Conservation (phyloP, 2,113 vertebrate species). For the Empidonax alnorum region DNA sequence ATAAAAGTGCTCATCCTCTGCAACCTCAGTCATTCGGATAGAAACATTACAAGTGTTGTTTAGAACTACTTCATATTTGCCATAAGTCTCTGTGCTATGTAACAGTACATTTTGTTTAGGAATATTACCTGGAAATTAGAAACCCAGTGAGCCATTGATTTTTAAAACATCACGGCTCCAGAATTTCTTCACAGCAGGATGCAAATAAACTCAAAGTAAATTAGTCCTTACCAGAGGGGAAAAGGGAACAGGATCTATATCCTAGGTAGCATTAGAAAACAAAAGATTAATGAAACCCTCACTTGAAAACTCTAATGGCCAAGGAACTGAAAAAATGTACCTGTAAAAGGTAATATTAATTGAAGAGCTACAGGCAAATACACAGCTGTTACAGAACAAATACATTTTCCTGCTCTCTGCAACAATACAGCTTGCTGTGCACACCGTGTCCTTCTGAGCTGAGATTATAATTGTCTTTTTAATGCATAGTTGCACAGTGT, state of each 20-base stretch:
- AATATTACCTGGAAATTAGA: conserved; percentile 43
- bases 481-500: background rate
- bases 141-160: conserved; percentile 28
- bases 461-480: background rate
- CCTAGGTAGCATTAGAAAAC: background rate
- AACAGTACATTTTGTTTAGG: background rate
- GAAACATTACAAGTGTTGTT: background rate
- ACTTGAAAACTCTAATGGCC: background rate
- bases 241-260: conserved; percentile 28
- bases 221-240: conserved; percentile 36
- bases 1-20: background rate
- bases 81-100: background rate
- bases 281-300: conserved; percentile 32
- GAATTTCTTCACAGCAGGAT: conserved; percentile 6
- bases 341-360: background rate
- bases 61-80: background rate
- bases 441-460: fast-evolving
- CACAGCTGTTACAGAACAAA: background rate
- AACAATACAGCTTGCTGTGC: background rate
- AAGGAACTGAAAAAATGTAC: background rate
- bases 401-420: background rate
- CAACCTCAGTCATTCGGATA: background rate
- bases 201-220: conserved; percentile 44
- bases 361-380: background rate
- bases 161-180: background rate